Percentiles rank a stretch among this genome's conserved stretches.
These are phyloP conservation scores for Actias luna DNA, from an alignment of 2,888 invertebrate species.

Conservation along the genomic window DNA sequence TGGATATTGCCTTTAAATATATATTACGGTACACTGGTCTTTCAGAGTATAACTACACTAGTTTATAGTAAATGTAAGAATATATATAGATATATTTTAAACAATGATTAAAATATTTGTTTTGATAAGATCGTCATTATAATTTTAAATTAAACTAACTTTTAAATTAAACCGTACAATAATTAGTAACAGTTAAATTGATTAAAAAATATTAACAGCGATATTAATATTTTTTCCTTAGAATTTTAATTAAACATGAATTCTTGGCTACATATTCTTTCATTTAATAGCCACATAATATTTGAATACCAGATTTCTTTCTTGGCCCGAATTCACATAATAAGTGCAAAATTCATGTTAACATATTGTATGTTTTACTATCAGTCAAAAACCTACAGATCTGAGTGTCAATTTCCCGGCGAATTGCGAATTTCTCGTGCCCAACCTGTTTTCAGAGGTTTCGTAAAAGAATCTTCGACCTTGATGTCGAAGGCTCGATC, in stretches of 20 bases:
- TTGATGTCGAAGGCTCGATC: constrained; percentile 44
- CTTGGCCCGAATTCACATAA: background rate
- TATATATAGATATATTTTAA: background rate
- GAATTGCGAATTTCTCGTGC: constrained; percentile 65
- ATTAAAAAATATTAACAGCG: too few relatives aligned
- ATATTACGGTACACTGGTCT: constrained; percentile 32
- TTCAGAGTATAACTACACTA: background rate
- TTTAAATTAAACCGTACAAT: too few relatives aligned
- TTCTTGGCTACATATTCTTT: background rate
- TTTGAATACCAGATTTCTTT: background rate
- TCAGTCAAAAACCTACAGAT: constrained; percentile 54
- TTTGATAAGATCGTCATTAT: too few relatives aligned
- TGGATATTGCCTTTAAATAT: constrained; percentile 8
- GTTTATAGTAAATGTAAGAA: background rate
- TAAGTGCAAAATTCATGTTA: background rate
- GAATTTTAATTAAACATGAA: background rate
- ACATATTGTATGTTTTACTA: constrained; percentile 28
- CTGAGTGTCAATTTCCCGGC: constrained; percentile 56
- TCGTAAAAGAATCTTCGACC: constrained; percentile 45
- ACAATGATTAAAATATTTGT: background rate
- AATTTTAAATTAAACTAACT: too few relatives aligned
- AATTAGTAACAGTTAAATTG: too few relatives aligned
- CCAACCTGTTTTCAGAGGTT: constrained; percentile 57
- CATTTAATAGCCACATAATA: background rate
- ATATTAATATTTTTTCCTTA: too few relatives aligned